phyloP scores from a whole-genome alignment of 2,888 invertebrate genomes.

The Allacma fusca region DNA sequence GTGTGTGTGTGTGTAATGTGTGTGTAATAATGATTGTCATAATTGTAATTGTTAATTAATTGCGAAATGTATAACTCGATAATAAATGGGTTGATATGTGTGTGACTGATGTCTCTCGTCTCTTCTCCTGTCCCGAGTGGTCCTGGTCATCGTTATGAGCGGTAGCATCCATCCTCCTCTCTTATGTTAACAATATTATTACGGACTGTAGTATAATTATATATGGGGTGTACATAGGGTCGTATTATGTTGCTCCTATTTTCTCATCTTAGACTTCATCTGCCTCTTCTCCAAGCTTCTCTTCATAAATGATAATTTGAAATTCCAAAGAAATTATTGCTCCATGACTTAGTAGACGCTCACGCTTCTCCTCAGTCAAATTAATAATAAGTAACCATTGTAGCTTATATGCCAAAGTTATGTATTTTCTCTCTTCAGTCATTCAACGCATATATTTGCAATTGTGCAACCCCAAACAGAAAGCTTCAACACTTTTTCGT shows the following conservation, averaged over 20 bases:
- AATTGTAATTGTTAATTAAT: conserved; percentile 39
- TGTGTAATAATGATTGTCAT: conserved; percentile 41
- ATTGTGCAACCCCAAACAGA: conserved; percentile 1
- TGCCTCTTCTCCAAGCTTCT: background rate
- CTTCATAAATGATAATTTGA: conserved; percentile 13
- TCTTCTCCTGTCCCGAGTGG: background rate
- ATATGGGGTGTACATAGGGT: too few species aligned
- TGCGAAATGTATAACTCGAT: conserved; percentile 35
- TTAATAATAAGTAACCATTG: background rate
- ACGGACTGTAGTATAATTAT: too few species aligned
- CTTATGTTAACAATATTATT: background rate
- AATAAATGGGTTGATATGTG: conserved; percentile 33
- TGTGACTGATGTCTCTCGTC: conserved; percentile 22
- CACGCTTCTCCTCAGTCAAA: background rate
- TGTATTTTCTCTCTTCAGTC: background rate
- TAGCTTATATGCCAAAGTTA: background rate
- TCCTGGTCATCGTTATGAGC: too few species aligned
- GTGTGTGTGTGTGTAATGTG: background rate
- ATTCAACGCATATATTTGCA: background rate
- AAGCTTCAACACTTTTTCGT: conserved; percentile 12
- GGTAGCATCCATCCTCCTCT: too few species aligned
- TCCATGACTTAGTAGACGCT: background rate
- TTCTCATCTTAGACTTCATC: too few species aligned
- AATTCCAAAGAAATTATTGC: conserved; percentile 11
- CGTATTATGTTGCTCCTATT: too few species aligned